Conservation (phyloP, 2,113 vertebrate genomes). For the Hippocampus comes region DNA sequence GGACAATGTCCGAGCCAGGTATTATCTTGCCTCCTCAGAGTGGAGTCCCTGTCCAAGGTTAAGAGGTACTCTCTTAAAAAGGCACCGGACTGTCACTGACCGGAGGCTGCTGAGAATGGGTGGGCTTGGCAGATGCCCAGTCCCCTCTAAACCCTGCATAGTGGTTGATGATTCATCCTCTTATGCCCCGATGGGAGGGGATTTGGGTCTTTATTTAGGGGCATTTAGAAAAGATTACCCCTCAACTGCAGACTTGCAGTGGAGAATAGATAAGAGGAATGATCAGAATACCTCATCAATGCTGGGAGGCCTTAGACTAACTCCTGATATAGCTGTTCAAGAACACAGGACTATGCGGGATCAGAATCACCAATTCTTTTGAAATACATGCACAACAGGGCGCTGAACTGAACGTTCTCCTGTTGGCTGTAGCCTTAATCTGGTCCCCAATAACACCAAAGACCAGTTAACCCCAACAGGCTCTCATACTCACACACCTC, state of each 20-base stretch:
- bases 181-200: slow-evolving; percentile 54
- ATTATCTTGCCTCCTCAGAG: slow-evolving; percentile 8
- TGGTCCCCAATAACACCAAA: slow-evolving; percentile 53
- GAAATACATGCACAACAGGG: slow-evolving; percentile 49
- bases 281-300: slow-evolving; percentile 31
- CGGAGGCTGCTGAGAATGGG: slow-evolving; percentile 21
- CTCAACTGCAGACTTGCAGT: slow-evolving; percentile 52
- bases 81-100: slow-evolving; percentile 17
- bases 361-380: slow-evolving; percentile 57
- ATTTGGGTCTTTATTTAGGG: slow-evolving; percentile 72
- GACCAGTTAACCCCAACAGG: slow-evolving; percentile 55
- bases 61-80: slow-evolving; percentile 23
- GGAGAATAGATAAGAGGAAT: slow-evolving; percentile 35
- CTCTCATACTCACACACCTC: slow-evolving; percentile 10
- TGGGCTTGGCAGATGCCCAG: slow-evolving; percentile 51
- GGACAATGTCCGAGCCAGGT: slow-evolving; percentile 8
- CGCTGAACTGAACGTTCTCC: slow-evolving; percentile 44
- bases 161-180: slow-evolving; percentile 66
- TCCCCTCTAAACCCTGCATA: slow-evolving; percentile 55
- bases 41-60: slow-evolving; percentile 5
- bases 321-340: slow-evolving; percentile 51
- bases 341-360: slow-evolving; percentile 38
- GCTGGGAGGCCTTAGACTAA: slow-evolving; percentile 35
- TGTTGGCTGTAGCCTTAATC: slow-evolving; percentile 37
- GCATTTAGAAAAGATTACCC: slow-evolving; percentile 69